Conservation (phyloP, 2,797 vertebrate species). For the Peromyscus melanophrys region DNA sequence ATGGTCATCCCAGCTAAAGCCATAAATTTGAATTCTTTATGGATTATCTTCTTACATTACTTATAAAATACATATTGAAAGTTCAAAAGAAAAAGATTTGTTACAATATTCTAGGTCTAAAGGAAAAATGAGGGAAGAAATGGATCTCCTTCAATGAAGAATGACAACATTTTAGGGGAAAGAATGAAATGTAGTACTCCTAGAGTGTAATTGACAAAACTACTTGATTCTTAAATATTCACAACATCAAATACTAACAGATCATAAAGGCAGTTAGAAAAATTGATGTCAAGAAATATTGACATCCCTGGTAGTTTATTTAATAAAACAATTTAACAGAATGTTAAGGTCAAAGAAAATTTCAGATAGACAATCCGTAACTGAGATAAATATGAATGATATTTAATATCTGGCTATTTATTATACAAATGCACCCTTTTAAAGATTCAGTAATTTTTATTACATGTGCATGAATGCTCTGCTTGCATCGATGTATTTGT, state of each 20-base stretch:
- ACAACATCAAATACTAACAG: background rate
- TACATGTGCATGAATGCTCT: background rate
- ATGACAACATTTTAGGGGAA: background rate
- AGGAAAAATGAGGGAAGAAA: background rate
- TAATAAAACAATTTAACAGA: background rate
- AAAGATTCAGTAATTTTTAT: background rate
- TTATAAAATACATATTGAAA: background rate
- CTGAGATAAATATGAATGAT: background rate
- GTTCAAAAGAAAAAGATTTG: background rate
- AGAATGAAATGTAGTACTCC: background rate
- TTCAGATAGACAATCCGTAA: background rate
- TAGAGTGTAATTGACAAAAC: background rate
- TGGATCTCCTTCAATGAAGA: background rate
- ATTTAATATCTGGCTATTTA: background rate
- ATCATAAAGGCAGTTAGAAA: background rate
- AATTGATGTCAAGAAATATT: conserved; percentile 44
- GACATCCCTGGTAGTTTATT: background rate
- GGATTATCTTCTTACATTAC: background rate
- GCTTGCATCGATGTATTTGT: background rate
- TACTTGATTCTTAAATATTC: background rate
- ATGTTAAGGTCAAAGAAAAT: background rate
- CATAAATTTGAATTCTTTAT: background rate
- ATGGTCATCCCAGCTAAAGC: background rate
- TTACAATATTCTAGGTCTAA: background rate
- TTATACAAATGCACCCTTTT: background rate